Evolutionary conservation across 2,113 vertebrate genomes (phyloP).

Genomic region (Eretmochelys imbricata): DNA sequence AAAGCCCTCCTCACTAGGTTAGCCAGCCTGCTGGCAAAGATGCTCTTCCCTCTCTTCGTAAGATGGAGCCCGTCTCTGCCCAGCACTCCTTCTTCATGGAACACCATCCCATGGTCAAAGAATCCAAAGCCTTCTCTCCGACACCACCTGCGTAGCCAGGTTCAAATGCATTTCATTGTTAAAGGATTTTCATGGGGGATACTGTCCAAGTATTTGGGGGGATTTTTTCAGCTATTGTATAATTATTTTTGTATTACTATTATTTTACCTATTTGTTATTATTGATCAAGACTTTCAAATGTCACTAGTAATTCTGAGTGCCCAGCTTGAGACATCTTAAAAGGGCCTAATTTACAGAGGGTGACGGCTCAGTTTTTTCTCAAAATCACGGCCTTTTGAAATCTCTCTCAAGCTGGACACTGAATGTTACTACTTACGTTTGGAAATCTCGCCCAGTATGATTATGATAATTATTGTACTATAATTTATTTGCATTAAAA

Average conservation of each 20-base stretch:
- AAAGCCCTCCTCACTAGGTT: too few relatives aligned
- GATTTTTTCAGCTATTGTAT: constrained; percentile 38
- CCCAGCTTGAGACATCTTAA: neutral
- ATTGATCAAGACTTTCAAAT: neutral
- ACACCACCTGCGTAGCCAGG: too few relatives aligned
- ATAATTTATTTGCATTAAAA: neutral
- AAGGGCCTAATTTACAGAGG: neutral
- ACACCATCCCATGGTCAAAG: too few relatives aligned
- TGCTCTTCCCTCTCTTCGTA: too few relatives aligned
- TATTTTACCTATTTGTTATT: neutral
- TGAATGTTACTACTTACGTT: neutral
- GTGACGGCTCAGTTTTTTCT: neutral
- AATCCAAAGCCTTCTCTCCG: too few relatives aligned
- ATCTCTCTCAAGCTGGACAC: neutral
- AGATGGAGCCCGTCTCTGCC: too few relatives aligned
- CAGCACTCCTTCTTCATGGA: too few relatives aligned
- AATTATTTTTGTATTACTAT: constrained; percentile 15
- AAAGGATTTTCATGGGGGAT: neutral
- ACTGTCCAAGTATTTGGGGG: constrained; percentile 44
- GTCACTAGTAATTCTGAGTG: neutral
- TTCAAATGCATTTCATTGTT: constrained; percentile 43
- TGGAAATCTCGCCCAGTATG: neutral
- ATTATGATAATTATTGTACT: neutral
- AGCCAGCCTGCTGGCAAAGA: too few relatives aligned
- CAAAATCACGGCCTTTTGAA: neutral